Evolutionary conservation across 1,140 invertebrate genomes (phyloP).

Genomic region (Asbolus verrucosus): DNA sequence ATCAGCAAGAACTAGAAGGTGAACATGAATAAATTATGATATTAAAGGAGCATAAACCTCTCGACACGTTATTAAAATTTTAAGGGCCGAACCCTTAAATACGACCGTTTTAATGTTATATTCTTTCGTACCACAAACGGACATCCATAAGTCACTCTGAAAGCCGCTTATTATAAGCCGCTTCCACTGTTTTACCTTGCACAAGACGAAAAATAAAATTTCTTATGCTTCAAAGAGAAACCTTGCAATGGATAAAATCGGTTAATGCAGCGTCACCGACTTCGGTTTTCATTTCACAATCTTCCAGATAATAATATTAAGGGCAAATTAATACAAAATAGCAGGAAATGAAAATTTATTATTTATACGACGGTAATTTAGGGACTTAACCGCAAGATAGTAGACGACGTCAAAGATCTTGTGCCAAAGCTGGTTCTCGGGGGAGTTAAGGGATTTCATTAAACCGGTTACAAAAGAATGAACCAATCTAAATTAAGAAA

Average conservation of each 20-base stretch:
- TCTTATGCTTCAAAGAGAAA: conserved; percentile 10
- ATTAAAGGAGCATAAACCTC: conserved; percentile 45
- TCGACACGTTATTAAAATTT: conserved; percentile 56
- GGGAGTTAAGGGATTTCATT: conserved; percentile 38
- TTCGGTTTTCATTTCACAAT: too few species aligned
- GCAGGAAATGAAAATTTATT: conserved; percentile 51
- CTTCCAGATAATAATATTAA: neutral
- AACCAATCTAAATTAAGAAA: conserved; percentile 36
- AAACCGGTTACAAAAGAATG: conserved; percentile 35
- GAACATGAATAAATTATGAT: conserved; percentile 51
- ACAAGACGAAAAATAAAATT: conserved; percentile 22
- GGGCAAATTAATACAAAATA: conserved; percentile 19
- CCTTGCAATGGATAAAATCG: too few species aligned
- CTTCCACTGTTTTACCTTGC: conserved; percentile 28
- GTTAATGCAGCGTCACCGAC: too few species aligned
- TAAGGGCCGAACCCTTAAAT: conserved; percentile 50
- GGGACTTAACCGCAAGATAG: conserved; percentile 38
- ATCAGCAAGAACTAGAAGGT: conserved; percentile 40
- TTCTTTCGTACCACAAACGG: conserved; percentile 49
- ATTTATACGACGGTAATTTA: conserved; percentile 48
- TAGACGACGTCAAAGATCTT: conserved; percentile 41
- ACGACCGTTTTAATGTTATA: conserved; percentile 52
- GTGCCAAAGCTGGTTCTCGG: conserved; percentile 21
- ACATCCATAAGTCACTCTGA: conserved; percentile 52
- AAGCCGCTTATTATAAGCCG: conserved; percentile 54